phyloP scores from a whole-genome alignment of 2,113 vertebrate species.

The Paratilapia polleni region DNA sequence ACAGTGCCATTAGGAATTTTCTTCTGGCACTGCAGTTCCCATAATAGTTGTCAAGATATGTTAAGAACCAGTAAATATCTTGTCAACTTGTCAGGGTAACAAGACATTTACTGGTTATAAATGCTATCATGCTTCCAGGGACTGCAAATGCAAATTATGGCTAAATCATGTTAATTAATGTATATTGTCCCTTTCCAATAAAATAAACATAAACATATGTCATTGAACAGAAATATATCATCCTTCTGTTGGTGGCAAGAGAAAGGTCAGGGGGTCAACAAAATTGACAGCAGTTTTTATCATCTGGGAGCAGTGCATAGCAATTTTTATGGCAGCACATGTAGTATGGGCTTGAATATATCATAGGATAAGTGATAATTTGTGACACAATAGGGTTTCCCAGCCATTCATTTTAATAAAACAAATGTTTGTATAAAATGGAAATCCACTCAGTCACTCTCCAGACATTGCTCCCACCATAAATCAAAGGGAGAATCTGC shows the following conservation, averaged over 20 bases:
- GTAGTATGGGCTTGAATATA: background rate
- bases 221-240: background rate
- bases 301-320: background rate
- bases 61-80: no score
- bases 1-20: background rate
- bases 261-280: background rate
- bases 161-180: slow-evolving; percentile 6
- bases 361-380: background rate
- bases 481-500: no score
- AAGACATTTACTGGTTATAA: background rate
- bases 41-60: background rate
- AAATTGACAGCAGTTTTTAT: background rate
- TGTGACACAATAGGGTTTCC: background rate
- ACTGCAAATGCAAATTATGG: background rate
- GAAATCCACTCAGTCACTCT: no score
- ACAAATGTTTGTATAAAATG: background rate
- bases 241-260: background rate
- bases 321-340: background rate
- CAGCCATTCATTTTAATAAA: background rate
- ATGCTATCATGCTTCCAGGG: background rate
- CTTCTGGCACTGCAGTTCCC: no score
- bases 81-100: background rate
- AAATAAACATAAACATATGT: slow-evolving; percentile 10
- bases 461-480: no score
- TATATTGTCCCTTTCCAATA: background rate